Base-by-base conservation (phyloP, 2,888 invertebrate species). In the Plemyria rubiginata region DNA sequence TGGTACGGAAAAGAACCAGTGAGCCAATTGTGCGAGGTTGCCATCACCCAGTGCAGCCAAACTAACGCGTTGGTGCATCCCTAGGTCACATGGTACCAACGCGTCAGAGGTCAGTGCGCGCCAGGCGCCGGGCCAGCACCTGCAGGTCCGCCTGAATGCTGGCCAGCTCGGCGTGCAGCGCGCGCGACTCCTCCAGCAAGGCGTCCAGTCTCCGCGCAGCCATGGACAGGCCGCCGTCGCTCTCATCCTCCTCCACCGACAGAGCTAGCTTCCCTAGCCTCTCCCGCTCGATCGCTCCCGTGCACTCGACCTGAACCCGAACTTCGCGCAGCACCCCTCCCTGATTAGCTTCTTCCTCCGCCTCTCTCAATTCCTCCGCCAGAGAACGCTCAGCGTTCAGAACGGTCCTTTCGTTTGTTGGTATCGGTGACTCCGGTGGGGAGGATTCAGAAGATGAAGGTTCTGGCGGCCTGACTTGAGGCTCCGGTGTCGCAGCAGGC, bases 101-200 rank as follows among this genome's bases (percentile, higher is more conserved):
- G 87, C 86, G 86, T 89, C 88, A 90, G 80, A 77, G 78, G 84
- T 82, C 72, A 81, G 80, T 80, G 82, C 85, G 84, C 67, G 85
- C 77, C 80, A 85, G 82, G 83, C 92, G 92, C 74, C 85, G 84
- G 69, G 86, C 89, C 85, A 92, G 92, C 92, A 93, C 93, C 90
- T 93, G 92, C 81, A 93, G 87, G 86, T 93, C 93, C 66, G 86
- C 84, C 72, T 91, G 90, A 77, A 93, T 93, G 77, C 83, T 90
- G 9, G 89, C 88, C 78, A 93, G 81, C 84, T 92, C 89, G 70
- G 78, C 83, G 83, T 91, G 92, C 71, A 93, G 84, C 60, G 81
- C 83, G 22, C 90, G 81, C 9, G 92, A 90, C 81, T 92, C 92
- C 50, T 84, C 88, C 73, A 92, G 83, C 81, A 93, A 79, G 66